These are phyloP conservation scores for Vanacampus margaritifer DNA, from an alignment of 2,113 vertebrate genomes.

Conservation along the genomic window DNA sequence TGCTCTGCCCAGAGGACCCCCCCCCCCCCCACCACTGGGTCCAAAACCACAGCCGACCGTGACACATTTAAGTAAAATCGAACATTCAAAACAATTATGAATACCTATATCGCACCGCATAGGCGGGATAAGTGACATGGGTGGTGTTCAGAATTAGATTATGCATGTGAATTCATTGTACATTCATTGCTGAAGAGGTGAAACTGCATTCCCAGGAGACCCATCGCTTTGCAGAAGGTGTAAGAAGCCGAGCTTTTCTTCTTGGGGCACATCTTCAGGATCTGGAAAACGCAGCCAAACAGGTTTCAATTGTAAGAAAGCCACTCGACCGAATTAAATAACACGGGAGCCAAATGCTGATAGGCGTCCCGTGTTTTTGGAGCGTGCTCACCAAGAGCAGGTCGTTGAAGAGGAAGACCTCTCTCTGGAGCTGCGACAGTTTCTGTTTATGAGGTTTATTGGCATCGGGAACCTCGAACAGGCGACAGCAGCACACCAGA, in stretches of 20 bases:
- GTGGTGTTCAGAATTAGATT: neutral
- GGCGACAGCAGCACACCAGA: conserved; percentile 95
- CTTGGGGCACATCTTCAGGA: conserved; percentile 95
- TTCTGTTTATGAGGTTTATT: conserved; percentile 98
- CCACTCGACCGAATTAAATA: neutral
- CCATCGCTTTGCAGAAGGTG: conserved; percentile 93
- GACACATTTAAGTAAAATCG: too few species aligned
- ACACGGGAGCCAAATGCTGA: neutral
- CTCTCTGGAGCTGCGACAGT: conserved; percentile 92
- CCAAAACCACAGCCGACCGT: too few species aligned
- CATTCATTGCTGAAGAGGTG: conserved; percentile 97
- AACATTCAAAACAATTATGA: too few species aligned
- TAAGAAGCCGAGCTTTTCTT: conserved; percentile 96
- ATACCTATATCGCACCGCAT: too few species aligned
- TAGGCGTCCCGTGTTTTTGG: neutral
- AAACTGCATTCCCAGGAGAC: conserved; percentile 94
- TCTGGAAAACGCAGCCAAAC: conserved; percentile 68
- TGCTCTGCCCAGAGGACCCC: too few species aligned
- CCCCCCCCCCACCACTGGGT: too few species aligned
- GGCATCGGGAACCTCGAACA: conserved; percentile 93
- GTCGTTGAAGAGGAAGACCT: conserved; percentile 99
- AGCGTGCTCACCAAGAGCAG: conserved; percentile 86
- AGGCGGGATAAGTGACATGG: too few species aligned
- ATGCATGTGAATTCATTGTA: conserved; percentile 64
- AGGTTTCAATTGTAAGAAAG: neutral